phyloP scores from a whole-genome alignment of 2,113 vertebrate species.

The Gobio gobio region DNA sequence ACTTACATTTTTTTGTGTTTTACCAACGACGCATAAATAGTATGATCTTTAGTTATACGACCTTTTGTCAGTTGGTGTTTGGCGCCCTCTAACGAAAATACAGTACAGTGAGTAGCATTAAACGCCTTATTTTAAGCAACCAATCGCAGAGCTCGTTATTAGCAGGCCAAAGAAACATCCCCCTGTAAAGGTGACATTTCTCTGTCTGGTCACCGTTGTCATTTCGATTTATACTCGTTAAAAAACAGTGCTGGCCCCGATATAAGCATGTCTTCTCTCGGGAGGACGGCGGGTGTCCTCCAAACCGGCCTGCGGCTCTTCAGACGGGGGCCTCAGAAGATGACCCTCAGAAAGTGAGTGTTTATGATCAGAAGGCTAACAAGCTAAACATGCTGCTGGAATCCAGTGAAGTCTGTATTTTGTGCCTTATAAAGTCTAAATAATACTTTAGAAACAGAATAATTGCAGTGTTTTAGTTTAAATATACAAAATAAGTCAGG shows the following conservation, averaged over 20 bases:
- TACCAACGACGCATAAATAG: not conserved
- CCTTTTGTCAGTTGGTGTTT: conserved; percentile 11
- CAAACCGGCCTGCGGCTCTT: conserved; percentile 11
- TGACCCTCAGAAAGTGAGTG: conserved; percentile 32
- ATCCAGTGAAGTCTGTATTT: not conserved
- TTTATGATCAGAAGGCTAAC: not conserved
- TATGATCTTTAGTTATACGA: too few species aligned
- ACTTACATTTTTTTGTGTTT: too few species aligned
- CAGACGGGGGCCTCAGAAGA: conserved; percentile 29
- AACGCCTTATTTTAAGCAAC: not conserved
- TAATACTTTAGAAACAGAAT: too few species aligned
- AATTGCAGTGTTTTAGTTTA: not conserved
- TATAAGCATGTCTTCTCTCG: conserved; percentile 36
- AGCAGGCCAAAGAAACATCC: conserved; percentile 49
- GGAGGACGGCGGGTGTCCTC: conserved; percentile 33
- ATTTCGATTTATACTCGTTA: not conserved
- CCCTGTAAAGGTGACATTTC: conserved; percentile 72
- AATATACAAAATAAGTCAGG: not conserved
- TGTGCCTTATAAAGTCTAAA: not conserved
- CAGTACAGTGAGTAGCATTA: not conserved
- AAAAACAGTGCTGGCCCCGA: not conserved
- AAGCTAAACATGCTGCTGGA: not conserved
- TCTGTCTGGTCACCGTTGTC: not conserved
- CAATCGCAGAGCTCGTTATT: conserved; percentile 67
- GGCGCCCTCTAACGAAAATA: conserved; percentile 71